These are phyloP conservation scores for Eclectus roratus DNA, from an alignment of 2,113 vertebrate species.

Conservation along the genomic window DNA sequence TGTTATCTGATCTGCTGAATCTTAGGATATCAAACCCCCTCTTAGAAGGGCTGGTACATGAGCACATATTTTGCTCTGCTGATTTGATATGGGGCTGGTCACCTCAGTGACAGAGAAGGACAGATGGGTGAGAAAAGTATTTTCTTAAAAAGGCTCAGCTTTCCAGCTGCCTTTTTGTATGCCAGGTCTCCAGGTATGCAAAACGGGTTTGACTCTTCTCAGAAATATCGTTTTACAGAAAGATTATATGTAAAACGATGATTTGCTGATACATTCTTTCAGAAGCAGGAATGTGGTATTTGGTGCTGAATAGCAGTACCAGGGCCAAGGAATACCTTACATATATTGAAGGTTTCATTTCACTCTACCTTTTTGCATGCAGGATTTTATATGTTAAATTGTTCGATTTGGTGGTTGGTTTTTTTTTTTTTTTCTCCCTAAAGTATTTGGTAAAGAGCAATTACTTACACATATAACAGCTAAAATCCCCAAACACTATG, in stretches of 20 bases:
- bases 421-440: not conserved
- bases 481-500: slow-evolving; percentile 57
- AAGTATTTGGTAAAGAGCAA: slow-evolving; percentile 57
- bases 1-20: not conserved
- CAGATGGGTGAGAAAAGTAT: not conserved
- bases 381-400: not conserved
- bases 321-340: not conserved
- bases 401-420: slow-evolving; percentile 9
- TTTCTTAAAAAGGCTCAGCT: not conserved
- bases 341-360: not conserved
- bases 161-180: not conserved
- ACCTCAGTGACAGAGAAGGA: not conserved
- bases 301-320: not conserved
- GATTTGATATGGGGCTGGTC: too few relatives aligned
- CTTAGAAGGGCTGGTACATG: not conserved
- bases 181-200: not conserved
- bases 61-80: not conserved
- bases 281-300: not conserved
- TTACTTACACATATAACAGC: slow-evolving; percentile 60
- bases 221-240: not conserved
- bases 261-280: not conserved
- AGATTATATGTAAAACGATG: not conserved
- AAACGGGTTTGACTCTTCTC: not conserved
- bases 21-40: not conserved
- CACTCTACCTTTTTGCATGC: not conserved